Conservation (phyloP, 1,140 invertebrate species). For the Popillia japonica region DNA sequence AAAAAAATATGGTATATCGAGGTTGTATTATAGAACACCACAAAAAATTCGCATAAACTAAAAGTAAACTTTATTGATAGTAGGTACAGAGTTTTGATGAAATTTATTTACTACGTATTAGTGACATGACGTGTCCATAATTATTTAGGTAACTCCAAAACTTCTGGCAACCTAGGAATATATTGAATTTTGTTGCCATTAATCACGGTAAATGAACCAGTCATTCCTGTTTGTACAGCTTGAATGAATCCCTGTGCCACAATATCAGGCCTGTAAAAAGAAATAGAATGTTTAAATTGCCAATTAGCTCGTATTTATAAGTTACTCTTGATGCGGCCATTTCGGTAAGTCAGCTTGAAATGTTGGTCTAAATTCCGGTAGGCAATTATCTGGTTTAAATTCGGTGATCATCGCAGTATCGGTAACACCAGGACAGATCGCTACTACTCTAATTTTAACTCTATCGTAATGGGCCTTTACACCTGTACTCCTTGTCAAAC, state of each 20-base stretch:
- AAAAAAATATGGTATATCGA: too few relatives aligned
- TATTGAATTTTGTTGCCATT: slow-evolving; percentile 26
- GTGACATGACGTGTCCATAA: slow-evolving; percentile 60
- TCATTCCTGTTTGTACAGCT: slow-evolving; percentile 60
- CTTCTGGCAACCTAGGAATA: neutral
- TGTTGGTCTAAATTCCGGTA: neutral
- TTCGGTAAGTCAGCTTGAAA: neutral
- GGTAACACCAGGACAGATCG: slow-evolving; percentile 57
- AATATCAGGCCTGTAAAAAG: slow-evolving; percentile 46
- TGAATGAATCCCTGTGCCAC: slow-evolving; percentile 61
- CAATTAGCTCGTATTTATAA: neutral
- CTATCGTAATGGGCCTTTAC: slow-evolving; percentile 43
- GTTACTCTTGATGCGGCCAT: slow-evolving; percentile 21
- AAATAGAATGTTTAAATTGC: neutral
- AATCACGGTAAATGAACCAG: slow-evolving; percentile 62
- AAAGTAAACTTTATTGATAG: neutral
- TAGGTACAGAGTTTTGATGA: too few relatives aligned
- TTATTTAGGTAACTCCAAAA: neutral
- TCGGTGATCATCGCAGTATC: slow-evolving; percentile 41
- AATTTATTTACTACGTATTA: too few relatives aligned
- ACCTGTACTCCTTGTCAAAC: slow-evolving; percentile 46
- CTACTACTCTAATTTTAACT: slow-evolving; percentile 54
- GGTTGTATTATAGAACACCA: neutral
- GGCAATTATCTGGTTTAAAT: neutral
- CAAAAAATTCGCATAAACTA: neutral